phyloP scores from a whole-genome alignment of 1,140 invertebrate genomes.

The Philotrypesis tridentata region DNA sequence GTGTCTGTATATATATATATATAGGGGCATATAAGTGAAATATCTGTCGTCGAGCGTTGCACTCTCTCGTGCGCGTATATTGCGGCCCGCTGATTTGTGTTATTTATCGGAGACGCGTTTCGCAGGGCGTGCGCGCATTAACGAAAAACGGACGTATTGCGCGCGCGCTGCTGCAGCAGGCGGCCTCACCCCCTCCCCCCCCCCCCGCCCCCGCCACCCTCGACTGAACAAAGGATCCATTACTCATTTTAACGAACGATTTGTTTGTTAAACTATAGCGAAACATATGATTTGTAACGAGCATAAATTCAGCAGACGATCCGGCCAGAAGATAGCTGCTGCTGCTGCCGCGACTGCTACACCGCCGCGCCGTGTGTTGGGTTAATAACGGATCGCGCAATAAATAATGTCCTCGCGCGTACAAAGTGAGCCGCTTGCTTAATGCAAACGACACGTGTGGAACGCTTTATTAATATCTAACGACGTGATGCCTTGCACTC shows the following conservation, averaged over 20 bases:
- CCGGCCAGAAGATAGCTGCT: neutral
- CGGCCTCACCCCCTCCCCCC: too few relatives aligned
- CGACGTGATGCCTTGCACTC: neutral
- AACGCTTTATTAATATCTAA: neutral
- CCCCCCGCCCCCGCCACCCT: too few relatives aligned
- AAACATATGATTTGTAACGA: slow-evolving; percentile 15
- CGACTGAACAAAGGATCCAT: neutral
- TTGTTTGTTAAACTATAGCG: neutral
- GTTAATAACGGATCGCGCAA: neutral
- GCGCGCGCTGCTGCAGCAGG: too few relatives aligned
- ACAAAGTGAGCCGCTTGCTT: neutral
- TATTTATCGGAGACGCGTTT: neutral
- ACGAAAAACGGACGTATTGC: neutral
- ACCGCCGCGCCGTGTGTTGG: too few relatives aligned
- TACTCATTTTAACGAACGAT: slow-evolving; percentile 28
- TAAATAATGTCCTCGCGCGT: neutral
- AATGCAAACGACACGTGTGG: neutral
- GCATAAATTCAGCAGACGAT: slow-evolving; percentile 15
- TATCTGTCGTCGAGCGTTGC: too few relatives aligned
- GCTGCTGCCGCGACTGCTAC: too few relatives aligned
- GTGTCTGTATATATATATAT: too few relatives aligned
- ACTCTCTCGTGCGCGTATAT: neutral
- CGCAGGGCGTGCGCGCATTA: neutral
- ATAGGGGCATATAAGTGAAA: neutral
- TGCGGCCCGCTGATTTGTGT: neutral